These are phyloP conservation scores for Dasysyrphus albostriatus DNA, from an alignment of 2,888 invertebrate genomes.

Conservation along the genomic window DNA sequence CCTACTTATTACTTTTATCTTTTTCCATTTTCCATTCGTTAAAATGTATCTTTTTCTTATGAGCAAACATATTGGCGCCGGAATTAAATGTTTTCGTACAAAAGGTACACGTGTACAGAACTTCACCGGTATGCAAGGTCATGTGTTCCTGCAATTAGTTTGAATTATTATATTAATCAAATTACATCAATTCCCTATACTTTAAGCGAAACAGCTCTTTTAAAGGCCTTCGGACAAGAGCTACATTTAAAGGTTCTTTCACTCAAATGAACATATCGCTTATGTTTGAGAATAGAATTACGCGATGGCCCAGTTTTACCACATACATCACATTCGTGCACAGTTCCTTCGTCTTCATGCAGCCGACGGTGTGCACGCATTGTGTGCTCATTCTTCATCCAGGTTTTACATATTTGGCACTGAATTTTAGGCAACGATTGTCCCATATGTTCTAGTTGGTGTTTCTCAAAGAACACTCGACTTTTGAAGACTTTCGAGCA, in stretches of 20 bases:
- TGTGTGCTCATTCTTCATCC: constrained; percentile 77
- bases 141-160: constrained; percentile 76
- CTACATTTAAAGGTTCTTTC: constrained; percentile 76
- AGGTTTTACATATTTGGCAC: constrained; percentile 76
- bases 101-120: constrained; percentile 77
- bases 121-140: constrained; percentile 77
- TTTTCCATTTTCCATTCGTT: constrained; percentile 76
- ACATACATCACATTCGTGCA: constrained; percentile 77
- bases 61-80: constrained; percentile 77
- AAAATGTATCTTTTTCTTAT: constrained; percentile 77
- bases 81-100: constrained; percentile 78
- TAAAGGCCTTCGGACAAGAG: constrained; percentile 77
- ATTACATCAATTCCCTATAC: neutral
- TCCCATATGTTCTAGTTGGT: constrained; percentile 76
- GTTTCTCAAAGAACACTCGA: constrained; percentile 76
- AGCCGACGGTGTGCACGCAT: constrained; percentile 76
- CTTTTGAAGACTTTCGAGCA: constrained; percentile 77
- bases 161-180: neutral
- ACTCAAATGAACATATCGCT: constrained; percentile 77
- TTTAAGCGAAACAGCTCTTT: constrained; percentile 76
- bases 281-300: constrained; percentile 77
- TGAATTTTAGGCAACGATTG: constrained; percentile 75
- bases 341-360: constrained; percentile 72
- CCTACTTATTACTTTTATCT: constrained; percentile 42
- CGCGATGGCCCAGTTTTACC: constrained; percentile 77